Base-by-base conservation (phyloP, 2,113 vertebrate genomes). In the Sigmodon hispidus region DNA sequence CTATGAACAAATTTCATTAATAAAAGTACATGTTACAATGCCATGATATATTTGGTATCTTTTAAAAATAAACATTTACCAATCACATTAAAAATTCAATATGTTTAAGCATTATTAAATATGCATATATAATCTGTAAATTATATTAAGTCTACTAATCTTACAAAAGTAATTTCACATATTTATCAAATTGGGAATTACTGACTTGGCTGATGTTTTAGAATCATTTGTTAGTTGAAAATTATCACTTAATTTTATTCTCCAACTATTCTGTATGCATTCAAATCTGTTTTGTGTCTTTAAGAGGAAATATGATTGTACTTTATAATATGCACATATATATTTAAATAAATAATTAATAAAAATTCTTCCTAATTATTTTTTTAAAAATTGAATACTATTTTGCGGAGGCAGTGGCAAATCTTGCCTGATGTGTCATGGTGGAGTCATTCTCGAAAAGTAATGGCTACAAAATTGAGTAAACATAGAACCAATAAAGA, bases 381-480 rank as follows among this genome's bases (percentile, higher is more conserved):
- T 80, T 52, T 84, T 88, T 89, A 90, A 83, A 77, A 75, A 4
- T 45, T 17, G 43, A 59, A 69, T 65, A 87, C 40, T 92, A 31
- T 87, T 94, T 85, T 93, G 90, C 61, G 13, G 84, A 96, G 93
- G 96, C 94, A 96, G 94, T 26, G 40, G 75, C 76, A 80, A 90
- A 77, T 81, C 85, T 93, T 85, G 70, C 79, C 84, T 63, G 95
- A 97, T 97, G 97, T 94, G 94, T 98, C 96, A 97, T 97, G 93
- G 86, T 1, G 50, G 93, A 97, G 97, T 97, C 97, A 98, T 94
- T 97, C 94, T 93, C 16, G 3, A 93, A 96, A 98, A 93, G 69
- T 94, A 85, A 90, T 97, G 80, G 87, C 85, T 96, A 92, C 72
- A 93, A 97, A 96, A 96, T 94, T 97, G 97, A 97, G 97, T 96